Evolutionary conservation across 2,113 vertebrate genomes (phyloP).

Genomic region (Shinisaurus crocodilurus): DNA sequence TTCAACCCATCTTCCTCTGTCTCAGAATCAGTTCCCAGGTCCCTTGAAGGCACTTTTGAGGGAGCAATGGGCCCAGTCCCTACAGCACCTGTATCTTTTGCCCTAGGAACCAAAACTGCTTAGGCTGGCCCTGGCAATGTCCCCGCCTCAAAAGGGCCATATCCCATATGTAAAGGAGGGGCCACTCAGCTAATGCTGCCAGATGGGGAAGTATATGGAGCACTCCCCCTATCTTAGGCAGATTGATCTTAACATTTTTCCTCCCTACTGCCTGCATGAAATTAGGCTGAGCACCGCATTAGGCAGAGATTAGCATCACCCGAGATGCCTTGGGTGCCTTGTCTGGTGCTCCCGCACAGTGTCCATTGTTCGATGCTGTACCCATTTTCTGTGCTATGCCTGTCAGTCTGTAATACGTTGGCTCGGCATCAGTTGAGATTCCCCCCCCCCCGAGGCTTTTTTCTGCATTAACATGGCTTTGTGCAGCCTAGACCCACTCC

Average conservation of each 20-base stretch:
- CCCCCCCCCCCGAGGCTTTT: constrained; percentile 43
- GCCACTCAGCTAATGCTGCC: neutral
- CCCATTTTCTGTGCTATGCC: neutral
- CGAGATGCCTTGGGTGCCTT: neutral
- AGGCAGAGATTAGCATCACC: neutral
- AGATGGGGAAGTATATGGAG: neutral
- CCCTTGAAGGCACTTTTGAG: too few relatives aligned
- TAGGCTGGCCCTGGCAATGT: neutral
- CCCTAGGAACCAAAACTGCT: too few relatives aligned
- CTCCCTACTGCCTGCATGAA: neutral
- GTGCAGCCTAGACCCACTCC: constrained; percentile 56
- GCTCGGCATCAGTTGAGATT: constrained; percentile 15
- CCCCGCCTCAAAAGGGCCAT: too few relatives aligned
- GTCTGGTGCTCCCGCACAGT: accelerated
- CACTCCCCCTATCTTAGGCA: too few relatives aligned
- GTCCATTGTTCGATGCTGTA: neutral
- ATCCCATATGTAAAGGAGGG: neutral
- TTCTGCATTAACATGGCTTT: constrained; percentile 58
- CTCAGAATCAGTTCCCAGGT: too few relatives aligned
- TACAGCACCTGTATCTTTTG: neutral
- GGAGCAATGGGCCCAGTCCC: too few relatives aligned
- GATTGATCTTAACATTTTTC: too few relatives aligned
- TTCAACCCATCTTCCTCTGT: too few relatives aligned
- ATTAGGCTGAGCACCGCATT: neutral
- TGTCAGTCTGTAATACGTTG: constrained; percentile 20